These are phyloP conservation scores for Herpetotheres cachinnans DNA, from an alignment of 2,113 vertebrate genomes.

Conservation along the genomic window DNA sequence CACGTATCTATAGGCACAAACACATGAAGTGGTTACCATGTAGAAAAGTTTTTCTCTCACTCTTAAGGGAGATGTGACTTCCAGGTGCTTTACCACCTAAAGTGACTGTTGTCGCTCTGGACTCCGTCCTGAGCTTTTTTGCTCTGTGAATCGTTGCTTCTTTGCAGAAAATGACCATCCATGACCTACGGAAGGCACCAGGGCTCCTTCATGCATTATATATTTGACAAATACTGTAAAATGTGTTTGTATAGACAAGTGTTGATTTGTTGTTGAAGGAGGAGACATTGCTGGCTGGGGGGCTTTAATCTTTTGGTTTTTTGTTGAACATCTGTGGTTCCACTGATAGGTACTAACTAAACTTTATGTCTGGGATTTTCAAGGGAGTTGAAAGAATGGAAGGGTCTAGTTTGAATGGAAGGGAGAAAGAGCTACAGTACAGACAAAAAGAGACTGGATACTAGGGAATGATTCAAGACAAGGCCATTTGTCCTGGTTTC, in stretches of 20 bases:
- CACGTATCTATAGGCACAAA: not conserved
- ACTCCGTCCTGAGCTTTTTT: not conserved
- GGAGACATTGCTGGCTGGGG: not conserved
- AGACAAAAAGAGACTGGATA: not conserved
- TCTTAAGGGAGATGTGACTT: not conserved
- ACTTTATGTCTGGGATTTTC: not conserved
- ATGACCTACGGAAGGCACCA: not conserved
- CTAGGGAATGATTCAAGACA: not conserved
- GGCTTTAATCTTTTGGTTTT: not conserved
- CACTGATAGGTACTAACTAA: not conserved
- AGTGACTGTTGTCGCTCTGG: not conserved
- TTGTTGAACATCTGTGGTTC: not conserved
- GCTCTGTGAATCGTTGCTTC: not conserved
- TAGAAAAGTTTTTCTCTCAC: not conserved
- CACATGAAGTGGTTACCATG: not conserved
- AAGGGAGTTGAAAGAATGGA: not conserved
- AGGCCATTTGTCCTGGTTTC: too few species aligned
- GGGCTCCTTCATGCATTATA: not conserved
- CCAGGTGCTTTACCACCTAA: not conserved
- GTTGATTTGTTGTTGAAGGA: not conserved
- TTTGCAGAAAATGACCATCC: not conserved
- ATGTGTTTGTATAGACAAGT: not conserved
- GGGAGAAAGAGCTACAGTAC: not conserved
- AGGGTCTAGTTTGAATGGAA: not conserved
- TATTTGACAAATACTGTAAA: not conserved